phyloP scores from a whole-genome alignment of 2,888 invertebrate genomes.

The Diloba caeruleocephala region DNA sequence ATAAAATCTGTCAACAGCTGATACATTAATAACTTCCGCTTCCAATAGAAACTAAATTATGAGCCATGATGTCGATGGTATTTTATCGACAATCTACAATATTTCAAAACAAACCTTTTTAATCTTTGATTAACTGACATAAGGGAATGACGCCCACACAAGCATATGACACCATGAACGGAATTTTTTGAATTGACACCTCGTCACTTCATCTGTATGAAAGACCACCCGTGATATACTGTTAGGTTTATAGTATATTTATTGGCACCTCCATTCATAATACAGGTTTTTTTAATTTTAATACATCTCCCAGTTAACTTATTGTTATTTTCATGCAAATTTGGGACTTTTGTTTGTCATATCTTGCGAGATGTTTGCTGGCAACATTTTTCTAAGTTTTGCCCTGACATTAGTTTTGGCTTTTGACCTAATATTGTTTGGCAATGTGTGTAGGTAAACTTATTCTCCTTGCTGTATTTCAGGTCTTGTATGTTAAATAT shows the following conservation, averaged over 20 bases:
- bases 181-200: constrained; percentile 57
- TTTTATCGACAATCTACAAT: not conserved
- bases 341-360: constrained; percentile 25
- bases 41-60: too few relatives aligned
- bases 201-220: constrained; percentile 37
- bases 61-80: too few relatives aligned
- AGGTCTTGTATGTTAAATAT: constrained; percentile 25
- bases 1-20: too few relatives aligned
- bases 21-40: too few relatives aligned
- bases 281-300: constrained; percentile 44
- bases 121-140: constrained; percentile 40
- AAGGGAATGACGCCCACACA: constrained; percentile 54
- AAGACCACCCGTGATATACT: constrained; percentile 50
- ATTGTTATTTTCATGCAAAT: constrained; percentile 42
- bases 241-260: constrained; percentile 38
- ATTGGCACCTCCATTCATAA: constrained; percentile 47
- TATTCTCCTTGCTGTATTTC: constrained; percentile 25
- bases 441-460: constrained; percentile 27
- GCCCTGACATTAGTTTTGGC: constrained; percentile 24
- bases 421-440: constrained; percentile 32
- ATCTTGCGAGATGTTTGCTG: constrained; percentile 20
- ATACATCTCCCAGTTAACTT: constrained; percentile 33
- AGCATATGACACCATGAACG: constrained; percentile 47
- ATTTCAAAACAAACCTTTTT: constrained; percentile 34
- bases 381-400: constrained; percentile 19